These are phyloP conservation scores for Endomychus coccineus DNA, from an alignment of 2,888 invertebrate genomes.

Conservation along the genomic window DNA sequence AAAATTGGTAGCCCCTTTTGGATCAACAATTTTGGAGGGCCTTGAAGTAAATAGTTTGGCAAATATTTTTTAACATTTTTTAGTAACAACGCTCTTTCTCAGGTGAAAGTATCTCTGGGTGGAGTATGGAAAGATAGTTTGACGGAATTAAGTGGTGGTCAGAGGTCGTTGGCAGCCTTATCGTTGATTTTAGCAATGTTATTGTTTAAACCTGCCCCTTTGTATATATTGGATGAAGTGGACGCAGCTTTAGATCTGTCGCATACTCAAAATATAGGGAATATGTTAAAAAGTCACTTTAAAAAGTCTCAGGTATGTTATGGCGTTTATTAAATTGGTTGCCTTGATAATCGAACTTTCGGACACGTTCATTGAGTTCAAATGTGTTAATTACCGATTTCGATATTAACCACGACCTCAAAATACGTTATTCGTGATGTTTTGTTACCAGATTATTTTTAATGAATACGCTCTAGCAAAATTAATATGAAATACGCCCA, in stretches of 20 bases:
- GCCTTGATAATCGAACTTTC: too few species aligned
- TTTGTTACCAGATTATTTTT: too few species aligned
- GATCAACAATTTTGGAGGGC: conserved; percentile 70
- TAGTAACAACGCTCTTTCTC: conserved; percentile 20
- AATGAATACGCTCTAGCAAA: too few species aligned
- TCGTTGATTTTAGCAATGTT: conserved; percentile 94
- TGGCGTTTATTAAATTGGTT: too few species aligned
- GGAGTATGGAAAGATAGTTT: conserved; percentile 93
- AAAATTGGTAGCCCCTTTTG: conserved; percentile 69
- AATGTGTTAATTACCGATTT: too few species aligned
- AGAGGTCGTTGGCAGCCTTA: conserved; percentile 90
- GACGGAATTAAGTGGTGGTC: conserved; percentile 93
- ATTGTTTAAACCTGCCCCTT: conserved; percentile 93
- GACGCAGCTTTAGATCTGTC: conserved; percentile 97
- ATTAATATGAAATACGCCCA: too few species aligned
- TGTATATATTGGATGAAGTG: conserved; percentile 98
- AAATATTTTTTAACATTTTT: not conserved
- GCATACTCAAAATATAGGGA: conserved; percentile 97
- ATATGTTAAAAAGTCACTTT: conserved; percentile 87
- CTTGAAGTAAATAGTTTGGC: conserved; percentile 58
- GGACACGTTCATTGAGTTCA: too few species aligned
- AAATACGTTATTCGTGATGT: too few species aligned
- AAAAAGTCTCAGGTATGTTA: conserved; percentile 69
- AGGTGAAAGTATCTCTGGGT: conserved; percentile 84
- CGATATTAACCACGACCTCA: too few species aligned